Evolutionary conservation across 2,888 invertebrate genomes (phyloP), one percentile per base, ranked within the genome.

Genomic region (Physocephala rufipes): DNA sequence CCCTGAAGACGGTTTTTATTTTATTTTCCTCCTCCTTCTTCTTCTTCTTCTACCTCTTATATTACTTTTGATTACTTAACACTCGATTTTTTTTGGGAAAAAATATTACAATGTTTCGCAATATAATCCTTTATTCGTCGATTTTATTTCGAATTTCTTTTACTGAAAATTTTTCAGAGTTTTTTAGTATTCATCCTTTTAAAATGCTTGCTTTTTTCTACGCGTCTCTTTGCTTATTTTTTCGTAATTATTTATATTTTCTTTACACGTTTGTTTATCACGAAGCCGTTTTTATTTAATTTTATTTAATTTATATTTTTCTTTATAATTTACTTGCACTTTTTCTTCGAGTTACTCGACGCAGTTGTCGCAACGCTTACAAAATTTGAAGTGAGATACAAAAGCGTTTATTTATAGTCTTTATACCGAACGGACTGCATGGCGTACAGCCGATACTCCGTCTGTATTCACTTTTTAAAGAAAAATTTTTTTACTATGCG

Each of bases 391-490:
- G 82, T 84, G 82, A 81, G 79, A 79, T 78, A 80, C 80, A 77
- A 81, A 78, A 74, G 81, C 81, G 79, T 82, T 84, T 84, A 84
- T 82, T 84, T 85, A 83, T 84, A 84, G 81, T 80, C 84, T 85
- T 80, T 78, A 78, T 78, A 77, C 73, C 36, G 36, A 7, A 36
- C 9, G 36, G 36, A 7, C 36, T 36, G 5, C 9, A 36, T 36
- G 9, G 9, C 36, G 4, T 36, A 36, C 9, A 36, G 36, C 36
- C 36, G 36, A 36, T 36, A 9, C 9, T 7, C 36, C 36, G 36
- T 36, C 9, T 64, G 47, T 13, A 63, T 30, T 51, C 36, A 55
- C 55, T 47, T 30, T 28, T 15, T 19, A 63, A 9, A 4, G 5
- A 24, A 13, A 63, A 47, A 63, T 53, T 67, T 55, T 30, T 55